A percentile compares a stretch with the other conserved stretches of the same genome.
Conservation (phyloP, 1,140 invertebrate species). For the Drosophila pseudoananassae region DNA sequence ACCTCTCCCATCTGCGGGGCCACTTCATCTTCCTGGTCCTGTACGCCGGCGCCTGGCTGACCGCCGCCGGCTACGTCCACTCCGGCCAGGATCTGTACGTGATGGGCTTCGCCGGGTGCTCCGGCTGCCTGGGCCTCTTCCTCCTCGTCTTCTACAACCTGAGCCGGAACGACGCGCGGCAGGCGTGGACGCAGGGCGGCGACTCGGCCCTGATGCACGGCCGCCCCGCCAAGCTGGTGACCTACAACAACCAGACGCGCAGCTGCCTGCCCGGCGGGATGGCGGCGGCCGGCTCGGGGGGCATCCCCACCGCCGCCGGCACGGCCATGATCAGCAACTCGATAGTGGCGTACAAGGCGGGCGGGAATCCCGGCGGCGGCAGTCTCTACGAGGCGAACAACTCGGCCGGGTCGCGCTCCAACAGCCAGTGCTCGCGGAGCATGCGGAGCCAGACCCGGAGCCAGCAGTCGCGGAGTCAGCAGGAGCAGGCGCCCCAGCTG, state of each 20-base stretch:
- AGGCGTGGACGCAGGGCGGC: constrained; percentile 87
- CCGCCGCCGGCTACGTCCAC: constrained; percentile 87
- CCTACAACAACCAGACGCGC: constrained; percentile 56
- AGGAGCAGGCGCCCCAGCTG: constrained; percentile 53
- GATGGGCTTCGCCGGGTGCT: constrained; percentile 89
- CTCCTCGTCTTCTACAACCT: constrained; percentile 94
- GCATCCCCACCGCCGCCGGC: constrained; percentile 30
- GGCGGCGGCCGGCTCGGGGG: not conserved
- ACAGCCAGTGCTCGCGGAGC: constrained; percentile 86
- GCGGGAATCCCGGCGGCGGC: constrained; percentile 34
- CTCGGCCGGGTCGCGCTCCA: constrained; percentile 86
- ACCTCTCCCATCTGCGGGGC: constrained; percentile 91
- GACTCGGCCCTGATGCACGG: constrained; percentile 86
- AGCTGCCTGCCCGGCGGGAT: not conserved
- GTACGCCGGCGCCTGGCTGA: constrained; percentile 90
- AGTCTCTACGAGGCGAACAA: constrained; percentile 83
- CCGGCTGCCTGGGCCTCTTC: constrained; percentile 91
- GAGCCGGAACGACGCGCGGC: constrained; percentile 91
- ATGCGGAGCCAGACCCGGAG: constrained; percentile 72
- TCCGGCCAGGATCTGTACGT: constrained; percentile 86
- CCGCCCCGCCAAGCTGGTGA: constrained; percentile 78
- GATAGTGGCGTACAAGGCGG: constrained; percentile 71
- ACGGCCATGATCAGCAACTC: constrained; percentile 67
- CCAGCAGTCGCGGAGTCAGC: constrained; percentile 49
- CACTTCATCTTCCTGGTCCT: constrained; percentile 91